Conservation (phyloP, 2,888 invertebrate genomes). For the Malthinus seriepunctatus region DNA sequence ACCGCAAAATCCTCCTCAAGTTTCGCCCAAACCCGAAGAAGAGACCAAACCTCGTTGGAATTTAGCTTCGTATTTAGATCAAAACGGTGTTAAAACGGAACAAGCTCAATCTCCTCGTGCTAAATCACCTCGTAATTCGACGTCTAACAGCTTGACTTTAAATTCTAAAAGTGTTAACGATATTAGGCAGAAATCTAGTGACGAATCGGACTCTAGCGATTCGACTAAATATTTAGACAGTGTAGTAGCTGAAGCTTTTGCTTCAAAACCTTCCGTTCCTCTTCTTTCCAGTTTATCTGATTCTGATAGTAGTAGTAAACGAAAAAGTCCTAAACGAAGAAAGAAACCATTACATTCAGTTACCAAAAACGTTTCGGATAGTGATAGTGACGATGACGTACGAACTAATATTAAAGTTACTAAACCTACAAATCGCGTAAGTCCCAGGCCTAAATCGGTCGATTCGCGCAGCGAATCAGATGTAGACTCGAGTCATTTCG, state of each 20-base stretch:
- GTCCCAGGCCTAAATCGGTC: constrained; percentile 49
- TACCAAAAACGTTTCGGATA: constrained; percentile 39
- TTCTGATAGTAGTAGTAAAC: constrained; percentile 48
- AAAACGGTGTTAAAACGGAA: constrained; percentile 36
- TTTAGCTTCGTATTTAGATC: constrained; percentile 55
- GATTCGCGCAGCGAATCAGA: constrained; percentile 50
- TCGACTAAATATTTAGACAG: constrained; percentile 61
- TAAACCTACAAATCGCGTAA: constrained; percentile 48
- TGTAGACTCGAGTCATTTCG: constrained; percentile 30
- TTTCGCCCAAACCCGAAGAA: constrained; percentile 54
- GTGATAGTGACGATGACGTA: constrained; percentile 45
- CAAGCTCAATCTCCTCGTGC: constrained; percentile 33
- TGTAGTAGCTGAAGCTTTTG: constrained; percentile 59
- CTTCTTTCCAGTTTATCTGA: constrained; percentile 66
- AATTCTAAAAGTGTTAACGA: constrained; percentile 34
- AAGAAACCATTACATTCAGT: constrained; percentile 46
- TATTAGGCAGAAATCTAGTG: constrained; percentile 39
- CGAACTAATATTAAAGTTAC: constrained; percentile 40
- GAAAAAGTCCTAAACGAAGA: constrained; percentile 36
- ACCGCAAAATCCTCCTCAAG: constrained; percentile 40
- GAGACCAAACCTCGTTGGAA: constrained; percentile 54
- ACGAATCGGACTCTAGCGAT: constrained; percentile 56
- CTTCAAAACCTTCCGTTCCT: constrained; percentile 41
- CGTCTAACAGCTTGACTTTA: constrained; percentile 33
- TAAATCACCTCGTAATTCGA: constrained; percentile 31